A percentile compares a stretch with the other conserved stretches of the same genome.
Evolutionary conservation across 2,888 invertebrate species (phyloP).

Genomic region (Dryobota labecula): DNA sequence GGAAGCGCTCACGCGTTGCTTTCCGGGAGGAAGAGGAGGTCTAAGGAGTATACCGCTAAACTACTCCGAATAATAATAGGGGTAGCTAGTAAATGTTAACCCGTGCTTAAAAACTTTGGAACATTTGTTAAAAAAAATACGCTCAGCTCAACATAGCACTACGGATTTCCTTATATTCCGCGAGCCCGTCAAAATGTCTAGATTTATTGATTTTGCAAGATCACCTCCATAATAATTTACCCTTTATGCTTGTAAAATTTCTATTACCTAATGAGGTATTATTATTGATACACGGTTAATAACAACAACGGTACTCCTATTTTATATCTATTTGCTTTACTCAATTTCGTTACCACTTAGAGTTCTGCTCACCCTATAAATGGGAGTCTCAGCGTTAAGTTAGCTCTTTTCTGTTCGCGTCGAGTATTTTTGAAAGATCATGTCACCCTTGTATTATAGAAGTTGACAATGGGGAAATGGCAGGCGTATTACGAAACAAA

Average conservation of each 20-base stretch:
- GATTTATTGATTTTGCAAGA: neutral
- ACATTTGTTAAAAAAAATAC: neutral
- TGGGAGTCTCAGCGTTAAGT: slow-evolving; percentile 20
- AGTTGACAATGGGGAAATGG: slow-evolving; percentile 29
- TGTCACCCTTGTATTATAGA: slow-evolving; percentile 46
- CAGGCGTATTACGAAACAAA: slow-evolving; percentile 20
- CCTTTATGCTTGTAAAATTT: neutral
- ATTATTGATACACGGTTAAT: neutral
- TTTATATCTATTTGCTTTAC: neutral
- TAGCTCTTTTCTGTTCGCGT: slow-evolving; percentile 37
- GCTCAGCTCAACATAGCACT: neutral
- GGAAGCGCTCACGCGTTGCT: slow-evolving; percentile 55
- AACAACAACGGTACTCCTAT: neutral
- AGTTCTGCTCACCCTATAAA: slow-evolving; percentile 28
- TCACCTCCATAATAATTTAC: neutral
- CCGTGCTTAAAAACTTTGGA: neutral
- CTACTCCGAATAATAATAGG: slow-evolving; percentile 45
- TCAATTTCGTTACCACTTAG: neutral
- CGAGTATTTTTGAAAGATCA: slow-evolving; percentile 56
- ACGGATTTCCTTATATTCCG: neutral
- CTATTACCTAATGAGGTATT: neutral
- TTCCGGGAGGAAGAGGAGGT: slow-evolving; percentile 54
- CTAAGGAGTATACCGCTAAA: slow-evolving; percentile 51
- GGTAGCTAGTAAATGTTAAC: slow-evolving; percentile 45
- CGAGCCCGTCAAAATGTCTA: neutral